Evolutionary conservation across 2,888 invertebrate species (phyloP), one percentile per base, ranked within the genome.

Genomic region (Eulithis testata): DNA sequence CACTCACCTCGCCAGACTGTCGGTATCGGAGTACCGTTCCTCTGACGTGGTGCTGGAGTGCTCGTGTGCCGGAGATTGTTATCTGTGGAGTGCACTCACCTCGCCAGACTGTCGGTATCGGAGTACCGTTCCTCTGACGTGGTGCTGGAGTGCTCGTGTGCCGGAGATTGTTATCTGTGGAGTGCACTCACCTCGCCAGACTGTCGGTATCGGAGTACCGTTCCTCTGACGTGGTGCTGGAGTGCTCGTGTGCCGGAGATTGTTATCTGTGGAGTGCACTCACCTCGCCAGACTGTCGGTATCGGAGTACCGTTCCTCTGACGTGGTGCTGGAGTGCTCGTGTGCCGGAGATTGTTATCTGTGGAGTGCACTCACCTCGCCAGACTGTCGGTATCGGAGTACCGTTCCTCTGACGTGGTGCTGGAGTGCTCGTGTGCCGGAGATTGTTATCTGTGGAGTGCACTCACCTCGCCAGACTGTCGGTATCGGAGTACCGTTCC

Each of bases 231-330:
- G 21, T 21, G 43, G 85, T 77, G 31, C 84, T 83, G 2, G 86
- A 86, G 65, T 73, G 82, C 43, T 73, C 69, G 50, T 70, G 76
- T 9, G 76, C 66, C 71, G 58, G 75, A 4, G 73, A 66, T n/a
- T n/a, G n/a, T n/a, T n/a, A n/a, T n/a, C 6, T 11, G 8, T 6
- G 3, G 5, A 31, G 31, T 31, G 47, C 21, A 21, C n/a, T 27
- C 53, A 87, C 86, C 87, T 86, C 66, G 85, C 85, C 0, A 85
- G 75, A 59, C 87, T 96, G 83, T 96, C 96, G 54, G 94, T 95
- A 79, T 96, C 96, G 3, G 96, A 96, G 70, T 95, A 95, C 63
- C 96, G 95, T 65, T 97, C 96, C 76, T 96, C 96, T 11, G 94
- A 93, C 21, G 21, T 21, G 43, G 85, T 77, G 31, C 84, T 83